Percentiles rank a stretch among this genome's conserved stretches.
These are phyloP conservation scores for Morone saxatilis DNA, from an alignment of 2,113 vertebrate species.

Conservation along the genomic window DNA sequence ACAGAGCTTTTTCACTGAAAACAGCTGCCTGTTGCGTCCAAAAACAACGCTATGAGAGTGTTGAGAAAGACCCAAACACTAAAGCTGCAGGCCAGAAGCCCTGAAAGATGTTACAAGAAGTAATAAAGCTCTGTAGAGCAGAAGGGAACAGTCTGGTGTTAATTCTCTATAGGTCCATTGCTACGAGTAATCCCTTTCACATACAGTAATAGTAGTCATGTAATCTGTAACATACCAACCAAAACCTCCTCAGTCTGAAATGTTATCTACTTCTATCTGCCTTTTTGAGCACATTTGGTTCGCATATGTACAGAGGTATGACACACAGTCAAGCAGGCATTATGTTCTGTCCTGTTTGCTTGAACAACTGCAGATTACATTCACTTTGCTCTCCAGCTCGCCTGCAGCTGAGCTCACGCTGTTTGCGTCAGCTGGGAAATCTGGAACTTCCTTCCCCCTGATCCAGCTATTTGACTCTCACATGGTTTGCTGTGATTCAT, in stretches of 20 bases:
- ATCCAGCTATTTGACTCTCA: conserved; percentile 22
- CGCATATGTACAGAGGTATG: neutral
- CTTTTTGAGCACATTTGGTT: conserved; percentile 14
- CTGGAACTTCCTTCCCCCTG: neutral
- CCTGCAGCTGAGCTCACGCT: neutral
- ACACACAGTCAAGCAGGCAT: neutral
- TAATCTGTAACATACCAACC: neutral
- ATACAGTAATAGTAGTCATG: neutral
- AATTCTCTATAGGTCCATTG: neutral
- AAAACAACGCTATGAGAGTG: neutral
- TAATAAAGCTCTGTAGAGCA: neutral
- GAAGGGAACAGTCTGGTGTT: neutral
- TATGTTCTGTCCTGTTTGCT: neutral
- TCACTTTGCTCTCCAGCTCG: neutral
- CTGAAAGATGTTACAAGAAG: neutral
- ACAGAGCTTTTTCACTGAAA: neutral
- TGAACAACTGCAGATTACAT: neutral
- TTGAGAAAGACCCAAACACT: neutral
- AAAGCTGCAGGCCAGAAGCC: neutral
- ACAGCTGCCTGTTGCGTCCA: neutral
- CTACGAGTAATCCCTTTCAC: neutral
- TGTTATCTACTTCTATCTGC: neutral
- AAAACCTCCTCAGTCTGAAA: neutral
- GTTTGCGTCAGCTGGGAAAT: neutral
- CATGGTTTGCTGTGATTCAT: conserved; percentile 17